Evolutionary conservation across 2,113 vertebrate species (phyloP).

Genomic region (Hylia prasina): DNA sequence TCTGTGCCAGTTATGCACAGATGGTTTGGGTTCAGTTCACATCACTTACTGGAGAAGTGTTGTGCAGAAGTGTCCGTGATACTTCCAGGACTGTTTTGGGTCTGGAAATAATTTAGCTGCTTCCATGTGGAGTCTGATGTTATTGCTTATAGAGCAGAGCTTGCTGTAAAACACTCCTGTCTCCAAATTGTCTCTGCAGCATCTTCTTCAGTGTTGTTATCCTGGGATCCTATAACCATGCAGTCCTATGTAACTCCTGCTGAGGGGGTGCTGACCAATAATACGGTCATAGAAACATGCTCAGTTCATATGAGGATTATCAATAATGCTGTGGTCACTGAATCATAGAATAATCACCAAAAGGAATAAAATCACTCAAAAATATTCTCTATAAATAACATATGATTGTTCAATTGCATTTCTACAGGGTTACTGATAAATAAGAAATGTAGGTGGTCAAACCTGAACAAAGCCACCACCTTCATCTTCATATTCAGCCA

Average conservation of each 20-base stretch:
- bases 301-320: not conserved
- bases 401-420: not conserved
- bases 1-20: not conserved
- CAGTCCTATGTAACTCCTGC: not conserved
- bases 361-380: not conserved
- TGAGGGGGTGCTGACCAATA: not conserved
- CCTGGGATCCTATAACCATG: too few relatives aligned
- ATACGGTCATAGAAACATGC: not conserved
- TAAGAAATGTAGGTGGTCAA: not conserved
- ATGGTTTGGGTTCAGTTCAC: constrained; percentile 5
- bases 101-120: constrained; percentile 23
- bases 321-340: not conserved
- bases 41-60: not conserved
- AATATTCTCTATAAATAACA: not conserved
- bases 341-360: not conserved
- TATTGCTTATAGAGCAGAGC: not conserved
- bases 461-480: not conserved
- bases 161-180: not conserved
- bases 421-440: not conserved
- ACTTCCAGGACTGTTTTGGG: not conserved
- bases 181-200: not conserved
- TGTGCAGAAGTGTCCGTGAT: not conserved
- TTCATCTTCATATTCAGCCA: not conserved
- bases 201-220: not conserved
- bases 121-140: not conserved